These are phyloP conservation scores for Forbesichthys papilliferus DNA, from an alignment of 2,113 vertebrate species.

Conservation along the genomic window DNA sequence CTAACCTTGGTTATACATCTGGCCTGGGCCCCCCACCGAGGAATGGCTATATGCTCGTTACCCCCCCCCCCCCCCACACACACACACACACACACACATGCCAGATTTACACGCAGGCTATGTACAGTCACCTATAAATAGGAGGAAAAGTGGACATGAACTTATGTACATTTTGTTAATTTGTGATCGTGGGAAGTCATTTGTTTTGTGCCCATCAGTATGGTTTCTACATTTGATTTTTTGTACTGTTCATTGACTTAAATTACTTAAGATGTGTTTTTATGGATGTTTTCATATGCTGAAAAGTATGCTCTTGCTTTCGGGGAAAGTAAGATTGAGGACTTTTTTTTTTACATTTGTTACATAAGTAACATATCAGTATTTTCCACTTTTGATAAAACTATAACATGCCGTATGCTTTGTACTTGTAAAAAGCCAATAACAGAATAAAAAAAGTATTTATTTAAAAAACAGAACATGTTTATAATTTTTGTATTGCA, in stretches of 20 bases:
- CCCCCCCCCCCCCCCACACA: conserved; percentile 7
- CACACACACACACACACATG: neutral
- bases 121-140: conserved; percentile 51
- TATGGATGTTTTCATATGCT: conserved; percentile 97
- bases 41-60: conserved; percentile 60
- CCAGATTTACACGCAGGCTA: conserved; percentile 51
- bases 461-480: conserved; percentile 86
- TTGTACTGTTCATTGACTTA: conserved; percentile 92
- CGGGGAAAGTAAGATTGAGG: conserved; percentile 96
- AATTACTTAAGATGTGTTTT: conserved; percentile 93
- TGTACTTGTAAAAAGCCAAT: conserved; percentile 99
- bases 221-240: conserved; percentile 78
- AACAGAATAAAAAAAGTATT: conserved; percentile 99
- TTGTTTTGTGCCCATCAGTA: conserved; percentile 74
- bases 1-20: too few species aligned
- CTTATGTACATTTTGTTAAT: conserved; percentile 78
- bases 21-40: conserved; percentile 34
- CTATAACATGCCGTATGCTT: conserved; percentile 99
- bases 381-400: conserved; percentile 99
- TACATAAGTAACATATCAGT: conserved; percentile 97
- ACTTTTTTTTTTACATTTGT: conserved; percentile 97
- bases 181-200: conserved; percentile 71
- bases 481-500: conserved; percentile 16
- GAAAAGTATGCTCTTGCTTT: conserved; percentile 96
- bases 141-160: conserved; percentile 60